Evolutionary conservation across 1,140 invertebrate species (phyloP).

Genomic region (Stratiolaelaps scimitus): DNA sequence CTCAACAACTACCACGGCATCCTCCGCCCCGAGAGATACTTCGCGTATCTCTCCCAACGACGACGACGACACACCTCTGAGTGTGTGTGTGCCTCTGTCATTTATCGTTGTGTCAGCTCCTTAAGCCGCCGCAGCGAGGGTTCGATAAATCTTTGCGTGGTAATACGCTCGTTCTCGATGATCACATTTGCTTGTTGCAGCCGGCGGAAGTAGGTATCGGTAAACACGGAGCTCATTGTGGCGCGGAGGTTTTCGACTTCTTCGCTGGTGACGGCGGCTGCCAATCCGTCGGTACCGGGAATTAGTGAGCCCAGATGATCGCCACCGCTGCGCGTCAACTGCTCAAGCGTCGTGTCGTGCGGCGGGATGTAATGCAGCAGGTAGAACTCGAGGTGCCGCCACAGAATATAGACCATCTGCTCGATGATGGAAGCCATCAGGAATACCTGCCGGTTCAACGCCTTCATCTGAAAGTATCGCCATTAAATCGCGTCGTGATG

Average conservation of each 20-base stretch:
- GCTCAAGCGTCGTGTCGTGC: slow-evolving; percentile 5
- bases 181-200: not conserved
- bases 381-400: slow-evolving; percentile 20
- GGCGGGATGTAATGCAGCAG: slow-evolving; percentile 10
- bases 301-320: not conserved
- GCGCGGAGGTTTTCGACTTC: slow-evolving; percentile 2
- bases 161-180: not conserved
- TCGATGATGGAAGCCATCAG: slow-evolving; percentile 14
- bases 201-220: slow-evolving; percentile 9
- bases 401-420: slow-evolving; percentile 14
- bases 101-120: too few species aligned
- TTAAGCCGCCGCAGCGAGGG: not conserved
- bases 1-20: too few species aligned
- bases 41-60: too few species aligned
- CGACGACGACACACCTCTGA: too few species aligned
- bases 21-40: too few species aligned
- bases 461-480: not conserved
- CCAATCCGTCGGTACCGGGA: not conserved
- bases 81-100: too few species aligned
- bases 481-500: too few species aligned
- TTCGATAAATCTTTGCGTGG: not conserved
- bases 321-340: not conserved
- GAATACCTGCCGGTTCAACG: not conserved
- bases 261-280: not conserved
- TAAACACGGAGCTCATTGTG: not conserved